These are phyloP conservation scores for Melipona quadrifasciata DNA, from an alignment of 1,140 invertebrate species.

Conservation along the genomic window DNA sequence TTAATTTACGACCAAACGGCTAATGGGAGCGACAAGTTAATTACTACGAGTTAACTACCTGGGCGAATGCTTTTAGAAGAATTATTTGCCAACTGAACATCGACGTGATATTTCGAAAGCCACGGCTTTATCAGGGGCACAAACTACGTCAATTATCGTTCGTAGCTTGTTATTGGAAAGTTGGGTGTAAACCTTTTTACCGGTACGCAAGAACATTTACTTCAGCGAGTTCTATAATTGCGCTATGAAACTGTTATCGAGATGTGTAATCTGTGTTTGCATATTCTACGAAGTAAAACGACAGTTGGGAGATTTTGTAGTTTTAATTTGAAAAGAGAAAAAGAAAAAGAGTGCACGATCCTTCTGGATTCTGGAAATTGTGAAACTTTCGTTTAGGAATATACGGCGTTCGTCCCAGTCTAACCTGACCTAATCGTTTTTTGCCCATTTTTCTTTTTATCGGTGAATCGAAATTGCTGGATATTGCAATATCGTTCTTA, in stretches of 20 bases:
- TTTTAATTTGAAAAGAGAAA: neutral
- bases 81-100: neutral
- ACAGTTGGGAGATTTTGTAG: no score
- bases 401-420: neutral
- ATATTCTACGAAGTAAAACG: neutral
- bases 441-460: neutral
- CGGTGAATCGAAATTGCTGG: neutral
- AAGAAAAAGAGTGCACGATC: neutral
- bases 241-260: neutral
- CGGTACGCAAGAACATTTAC: neutral
- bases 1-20: neutral
- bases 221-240: neutral
- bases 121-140: neutral
- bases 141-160: neutral
- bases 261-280: neutral
- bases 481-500: conserved; percentile 25
- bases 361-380: neutral
- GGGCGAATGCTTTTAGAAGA: neutral
- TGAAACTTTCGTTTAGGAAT: no score
- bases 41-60: neutral
- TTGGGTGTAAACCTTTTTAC: neutral
- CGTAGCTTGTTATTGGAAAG: neutral
- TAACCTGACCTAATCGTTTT: neutral
- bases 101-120: neutral
- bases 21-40: neutral